phyloP scores from a whole-genome alignment of 2,888 invertebrate species.

The Drosophila paucipuncta region DNA sequence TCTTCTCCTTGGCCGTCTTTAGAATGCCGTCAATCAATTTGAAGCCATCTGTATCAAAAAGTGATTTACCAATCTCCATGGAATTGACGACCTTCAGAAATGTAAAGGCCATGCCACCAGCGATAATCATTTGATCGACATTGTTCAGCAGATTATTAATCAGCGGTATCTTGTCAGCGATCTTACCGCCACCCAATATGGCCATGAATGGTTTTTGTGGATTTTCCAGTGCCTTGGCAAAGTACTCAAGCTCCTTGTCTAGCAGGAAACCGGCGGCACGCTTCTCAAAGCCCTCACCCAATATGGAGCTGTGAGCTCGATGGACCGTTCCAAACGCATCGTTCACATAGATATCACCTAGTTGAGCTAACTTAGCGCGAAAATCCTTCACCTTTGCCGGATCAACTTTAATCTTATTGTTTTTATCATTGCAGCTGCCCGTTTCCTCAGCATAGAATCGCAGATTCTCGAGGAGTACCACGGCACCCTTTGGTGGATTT shows the following conservation, averaged over 20 bases:
- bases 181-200: slow-evolving; percentile 99
- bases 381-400: slow-evolving; percentile 92
- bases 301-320: slow-evolving; percentile 95
- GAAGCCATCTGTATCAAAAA: slow-evolving; percentile 98
- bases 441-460: slow-evolving; percentile 99
- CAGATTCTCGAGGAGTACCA: slow-evolving; percentile 97
- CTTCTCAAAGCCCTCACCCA: slow-evolving; percentile 96
- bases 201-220: slow-evolving; percentile 98
- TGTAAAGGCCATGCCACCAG: slow-evolving; percentile 99
- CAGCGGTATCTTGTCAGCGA: slow-evolving; percentile 98
- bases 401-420: slow-evolving; percentile 95
- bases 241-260: slow-evolving; percentile 98
- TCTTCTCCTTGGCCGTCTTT: slow-evolving; percentile 95
- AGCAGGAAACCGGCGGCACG: slow-evolving; percentile 97
- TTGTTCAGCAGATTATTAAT: slow-evolving; percentile 98
- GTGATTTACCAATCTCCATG: slow-evolving; percentile 98
- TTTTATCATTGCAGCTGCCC: slow-evolving; percentile 96
- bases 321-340: slow-evolving; percentile 99
- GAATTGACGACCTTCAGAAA: slow-evolving; percentile 96
- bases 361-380: slow-evolving; percentile 93
- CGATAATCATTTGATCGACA: slow-evolving; percentile 99
- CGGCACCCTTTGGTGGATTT: slow-evolving; percentile 92
- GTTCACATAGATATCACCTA: slow-evolving; percentile 99
- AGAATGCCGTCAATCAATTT: slow-evolving; percentile 95
- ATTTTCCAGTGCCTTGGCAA: slow-evolving; percentile 97